A percentile compares a stretch with the other conserved stretches of the same genome.
phyloP scores from a whole-genome alignment of 2,113 vertebrate species.

The Collichthys lucidus region DNA sequence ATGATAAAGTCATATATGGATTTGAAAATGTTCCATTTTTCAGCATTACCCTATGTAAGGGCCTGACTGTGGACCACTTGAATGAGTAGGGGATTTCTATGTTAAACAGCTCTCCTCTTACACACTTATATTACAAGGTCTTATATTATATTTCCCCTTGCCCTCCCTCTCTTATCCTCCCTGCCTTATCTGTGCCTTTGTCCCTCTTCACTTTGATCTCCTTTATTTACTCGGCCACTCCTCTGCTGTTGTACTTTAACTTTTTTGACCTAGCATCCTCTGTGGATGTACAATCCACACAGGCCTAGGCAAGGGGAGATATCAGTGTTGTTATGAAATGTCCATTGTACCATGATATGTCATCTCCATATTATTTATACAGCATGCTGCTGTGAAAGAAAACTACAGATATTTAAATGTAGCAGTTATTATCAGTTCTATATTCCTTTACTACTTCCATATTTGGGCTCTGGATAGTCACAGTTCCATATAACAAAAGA shows the following conservation, averaged over 20 bases:
- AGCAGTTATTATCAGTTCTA: not conserved
- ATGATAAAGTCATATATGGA: not conserved
- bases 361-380: not conserved
- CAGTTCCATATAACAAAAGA: slow-evolving; percentile 5
- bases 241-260: slow-evolving; percentile 35
- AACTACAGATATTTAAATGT: not conserved
- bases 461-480: slow-evolving; percentile 26
- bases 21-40: slow-evolving; percentile 15
- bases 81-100: slow-evolving; percentile 6
- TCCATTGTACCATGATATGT: not conserved
- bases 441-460: not conserved
- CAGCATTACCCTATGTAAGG: not conserved
- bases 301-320: slow-evolving; percentile 10
- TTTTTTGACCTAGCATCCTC: slow-evolving; percentile 34
- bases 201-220: slow-evolving; percentile 4
- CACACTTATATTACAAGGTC: slow-evolving; percentile 32
- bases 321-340: slow-evolving; percentile 15
- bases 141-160: slow-evolving; percentile 29
- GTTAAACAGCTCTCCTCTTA: slow-evolving; percentile 35
- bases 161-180: not conserved
- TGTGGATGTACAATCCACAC: slow-evolving; percentile 19
- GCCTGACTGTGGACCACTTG: not conserved
- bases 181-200: slow-evolving; percentile 35
- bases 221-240: slow-evolving; percentile 28
- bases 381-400: not conserved